Evolutionary conservation across 2,888 invertebrate species (phyloP), one percentile per base, ranked within the genome.

Genomic region (Germaria angustata): DNA sequence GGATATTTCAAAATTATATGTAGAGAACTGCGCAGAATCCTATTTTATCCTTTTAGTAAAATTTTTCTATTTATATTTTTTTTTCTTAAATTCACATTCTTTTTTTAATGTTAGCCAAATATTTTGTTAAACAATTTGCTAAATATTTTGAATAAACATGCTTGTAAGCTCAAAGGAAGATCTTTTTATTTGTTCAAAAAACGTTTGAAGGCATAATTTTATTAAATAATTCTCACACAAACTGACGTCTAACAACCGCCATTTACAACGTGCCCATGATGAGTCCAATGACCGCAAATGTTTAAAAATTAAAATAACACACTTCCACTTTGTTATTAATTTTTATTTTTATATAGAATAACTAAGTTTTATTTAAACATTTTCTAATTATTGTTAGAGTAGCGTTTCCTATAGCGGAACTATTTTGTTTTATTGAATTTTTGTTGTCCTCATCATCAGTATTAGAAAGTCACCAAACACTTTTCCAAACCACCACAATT

Each of bases 1-100:
- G 71, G 36, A 24, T 82, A 34, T 24, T 24, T 51, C 13, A 49
- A 73, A 44, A 51, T 51, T 28, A 2, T 24, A 36, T 17, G 34
- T 9, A 34, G 51, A 8, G 6, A 28, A 73, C 15, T 73, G 81
- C 81, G 81, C 81, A 82, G 81, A 75, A 69, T 82, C 81, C 6
- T 1, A 41, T 28, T 81, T 78, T 36, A n/a, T 57, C n/a, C 51
- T 63, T 72, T 72, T 55, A 2, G 34, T 28, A 15, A 6, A n/a
- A 44, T 15, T 49, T 55, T 66, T 78, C 73, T 77, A 66, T 68
- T 68, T 81, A 79, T 81, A 71, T 51, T 55, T 59, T 59, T 73
- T 28, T 28, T 28, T 28, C 6, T 28, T 28, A 5, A n/a, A 28
- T 28, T 28, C 57, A 6, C 15, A 39, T 49, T 15, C 2, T 5